Evolutionary conservation across 2,888 invertebrate genomes (phyloP).

Genomic region (Troglohyphantes excavatus): DNA sequence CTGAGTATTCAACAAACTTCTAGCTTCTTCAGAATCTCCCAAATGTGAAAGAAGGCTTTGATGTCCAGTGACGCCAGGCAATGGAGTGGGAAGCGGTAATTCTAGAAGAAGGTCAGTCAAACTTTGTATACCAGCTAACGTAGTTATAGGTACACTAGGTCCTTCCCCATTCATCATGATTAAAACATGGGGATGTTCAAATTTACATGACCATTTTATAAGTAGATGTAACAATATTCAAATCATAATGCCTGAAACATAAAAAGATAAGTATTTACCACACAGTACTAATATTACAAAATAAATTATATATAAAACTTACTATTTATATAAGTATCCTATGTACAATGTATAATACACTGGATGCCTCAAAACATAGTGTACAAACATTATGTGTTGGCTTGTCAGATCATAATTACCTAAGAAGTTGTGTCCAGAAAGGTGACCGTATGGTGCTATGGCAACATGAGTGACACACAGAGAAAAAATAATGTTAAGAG

Average conservation of each 20-base stretch:
- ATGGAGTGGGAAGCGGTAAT: conserved; percentile 80
- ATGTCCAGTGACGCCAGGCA: conserved; percentile 76
- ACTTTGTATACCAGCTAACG: conserved; percentile 79
- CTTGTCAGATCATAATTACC: too few relatives aligned
- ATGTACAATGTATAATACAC: too few relatives aligned
- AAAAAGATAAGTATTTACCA: not conserved
- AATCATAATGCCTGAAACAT: conserved; percentile 58
- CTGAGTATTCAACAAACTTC: conserved; percentile 67
- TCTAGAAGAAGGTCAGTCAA: conserved; percentile 80
- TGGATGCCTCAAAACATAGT: too few relatives aligned
- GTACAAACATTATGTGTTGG: too few relatives aligned
- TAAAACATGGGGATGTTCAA: conserved; percentile 34
- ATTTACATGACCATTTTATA: conserved; percentile 57
- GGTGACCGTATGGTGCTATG: too few relatives aligned
- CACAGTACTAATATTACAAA: not conserved
- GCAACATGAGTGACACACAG: too few relatives aligned
- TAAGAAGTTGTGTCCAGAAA: too few relatives aligned
- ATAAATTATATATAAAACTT: too few relatives aligned
- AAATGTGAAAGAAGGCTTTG: conserved; percentile 76
- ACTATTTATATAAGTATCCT: too few relatives aligned
- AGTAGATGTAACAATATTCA: conserved; percentile 12
- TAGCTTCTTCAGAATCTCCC: conserved; percentile 78
- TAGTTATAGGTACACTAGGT: conserved; percentile 79
- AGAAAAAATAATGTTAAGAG: too few relatives aligned
- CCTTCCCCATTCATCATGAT: conserved; percentile 79